phyloP scores from a whole-genome alignment of 2,888 invertebrate genomes.

The Buathra laborator region DNA sequence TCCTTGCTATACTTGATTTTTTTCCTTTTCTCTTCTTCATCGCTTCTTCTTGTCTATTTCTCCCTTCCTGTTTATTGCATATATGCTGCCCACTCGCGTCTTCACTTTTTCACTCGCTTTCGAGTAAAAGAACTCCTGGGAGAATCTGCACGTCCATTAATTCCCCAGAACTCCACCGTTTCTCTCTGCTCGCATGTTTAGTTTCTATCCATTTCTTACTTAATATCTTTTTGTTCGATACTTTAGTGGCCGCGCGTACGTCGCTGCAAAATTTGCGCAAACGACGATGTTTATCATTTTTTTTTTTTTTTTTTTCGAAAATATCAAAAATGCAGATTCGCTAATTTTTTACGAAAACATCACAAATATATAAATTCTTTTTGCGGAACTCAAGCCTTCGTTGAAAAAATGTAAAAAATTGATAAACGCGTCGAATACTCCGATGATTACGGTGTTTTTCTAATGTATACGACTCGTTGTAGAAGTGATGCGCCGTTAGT shows the following conservation, averaged over 20 bases:
- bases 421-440: no score
- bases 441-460: background rate
- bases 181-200: background rate
- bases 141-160: conserved; percentile 2
- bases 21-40: conserved; percentile 24
- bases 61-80: conserved; percentile 49
- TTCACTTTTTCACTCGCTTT: conserved; percentile 26
- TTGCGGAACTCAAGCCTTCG: no score
- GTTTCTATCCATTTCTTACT: background rate
- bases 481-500: background rate
- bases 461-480: background rate
- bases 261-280: no score
- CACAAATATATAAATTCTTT: no score
- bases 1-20: conserved; percentile 30
- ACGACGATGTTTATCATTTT: no score
- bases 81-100: conserved; percentile 40
- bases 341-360: no score
- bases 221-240: background rate
- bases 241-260: background rate
- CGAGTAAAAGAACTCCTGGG: conserved; percentile 4
- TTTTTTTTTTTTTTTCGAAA: no score
- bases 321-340: no score
- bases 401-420: no score
- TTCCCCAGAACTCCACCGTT: background rate
- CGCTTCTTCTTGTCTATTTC: conserved; percentile 4